phyloP scores from a whole-genome alignment of 1,140 invertebrate species.

The Idris sp. region DNA sequence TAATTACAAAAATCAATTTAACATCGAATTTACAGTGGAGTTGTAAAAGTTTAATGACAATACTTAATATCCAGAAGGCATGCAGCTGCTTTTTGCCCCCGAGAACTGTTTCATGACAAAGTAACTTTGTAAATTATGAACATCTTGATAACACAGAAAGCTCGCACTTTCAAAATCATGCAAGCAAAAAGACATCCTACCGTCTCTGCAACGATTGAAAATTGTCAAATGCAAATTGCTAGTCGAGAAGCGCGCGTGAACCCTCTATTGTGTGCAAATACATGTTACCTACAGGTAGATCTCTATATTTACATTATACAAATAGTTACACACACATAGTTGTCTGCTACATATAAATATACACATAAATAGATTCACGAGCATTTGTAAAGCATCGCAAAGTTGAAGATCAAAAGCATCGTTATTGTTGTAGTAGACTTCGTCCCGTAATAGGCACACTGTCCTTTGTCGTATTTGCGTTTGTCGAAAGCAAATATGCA shows the following conservation, averaged over 20 bases:
- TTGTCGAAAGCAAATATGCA: constrained; percentile 64
- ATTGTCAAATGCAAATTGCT: constrained; percentile 30
- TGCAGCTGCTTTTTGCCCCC: constrained; percentile 4
- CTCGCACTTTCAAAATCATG: constrained; percentile 2
- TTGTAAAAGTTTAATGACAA: constrained; percentile 38
- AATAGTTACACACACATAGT: neutral
- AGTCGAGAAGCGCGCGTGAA: too few species aligned
- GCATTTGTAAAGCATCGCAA: constrained; percentile 26
- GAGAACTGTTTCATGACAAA: constrained; percentile 1
- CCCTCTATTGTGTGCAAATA: neutral
- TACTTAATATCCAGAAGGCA: constrained; percentile 34
- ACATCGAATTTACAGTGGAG: constrained; percentile 23
- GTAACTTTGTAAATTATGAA: constrained; percentile 34
- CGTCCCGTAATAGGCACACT: constrained; percentile 40
- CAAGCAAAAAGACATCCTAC: constrained; percentile 3
- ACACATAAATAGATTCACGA: neutral
- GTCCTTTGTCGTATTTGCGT: constrained; percentile 55
- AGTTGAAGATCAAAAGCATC: constrained; percentile 55
- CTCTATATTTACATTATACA: neutral
- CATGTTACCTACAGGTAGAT: too few species aligned
- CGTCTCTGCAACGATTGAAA: constrained; percentile 20
- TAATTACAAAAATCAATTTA: constrained; percentile 31
- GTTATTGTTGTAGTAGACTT: constrained; percentile 46
- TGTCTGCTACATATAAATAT: neutral
- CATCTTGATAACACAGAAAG: constrained; percentile 9